Conservation (phyloP, 2,113 vertebrate species). For the Macroglossus sobrinus region DNA sequence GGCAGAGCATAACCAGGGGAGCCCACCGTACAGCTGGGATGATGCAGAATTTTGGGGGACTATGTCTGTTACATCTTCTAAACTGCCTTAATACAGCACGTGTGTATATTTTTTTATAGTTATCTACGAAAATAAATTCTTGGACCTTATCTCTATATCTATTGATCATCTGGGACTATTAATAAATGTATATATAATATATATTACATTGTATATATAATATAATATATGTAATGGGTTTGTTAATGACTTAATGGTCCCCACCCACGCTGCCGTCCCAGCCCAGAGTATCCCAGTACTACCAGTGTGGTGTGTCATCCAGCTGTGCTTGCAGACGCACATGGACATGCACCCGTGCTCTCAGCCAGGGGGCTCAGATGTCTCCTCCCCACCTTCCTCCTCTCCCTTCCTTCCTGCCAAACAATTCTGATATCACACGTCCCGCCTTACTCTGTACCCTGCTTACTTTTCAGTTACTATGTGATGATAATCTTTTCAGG, state of each 20-base stretch:
- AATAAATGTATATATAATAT: not conserved
- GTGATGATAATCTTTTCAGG: not conserved
- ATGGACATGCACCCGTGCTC: too few relatives aligned
- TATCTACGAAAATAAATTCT: not conserved
- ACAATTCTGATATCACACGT: rapidly evolving
- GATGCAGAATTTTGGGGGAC: too few relatives aligned
- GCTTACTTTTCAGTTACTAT: not conserved
- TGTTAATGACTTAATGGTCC: not conserved
- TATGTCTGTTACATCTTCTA: not conserved
- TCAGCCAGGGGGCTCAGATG: not conserved
- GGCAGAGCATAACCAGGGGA: not conserved
- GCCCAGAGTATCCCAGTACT: not conserved
- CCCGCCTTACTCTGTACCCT: not conserved
- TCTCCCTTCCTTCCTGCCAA: not conserved
- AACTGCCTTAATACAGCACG: rapidly evolving
- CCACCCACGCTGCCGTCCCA: too few relatives aligned
- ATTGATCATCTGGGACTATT: not conserved
- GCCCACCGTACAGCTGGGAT: rapidly evolving
- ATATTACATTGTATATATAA: too few relatives aligned
- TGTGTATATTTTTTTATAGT: not conserved
- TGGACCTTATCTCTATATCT: not conserved
- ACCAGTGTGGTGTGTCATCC: not conserved
- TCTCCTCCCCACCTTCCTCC: not conserved
- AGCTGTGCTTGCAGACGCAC: too few relatives aligned
- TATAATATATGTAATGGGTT: too few relatives aligned